Base-by-base conservation (phyloP, 2,797 vertebrate species). In the Darevskia mixta region DNA sequence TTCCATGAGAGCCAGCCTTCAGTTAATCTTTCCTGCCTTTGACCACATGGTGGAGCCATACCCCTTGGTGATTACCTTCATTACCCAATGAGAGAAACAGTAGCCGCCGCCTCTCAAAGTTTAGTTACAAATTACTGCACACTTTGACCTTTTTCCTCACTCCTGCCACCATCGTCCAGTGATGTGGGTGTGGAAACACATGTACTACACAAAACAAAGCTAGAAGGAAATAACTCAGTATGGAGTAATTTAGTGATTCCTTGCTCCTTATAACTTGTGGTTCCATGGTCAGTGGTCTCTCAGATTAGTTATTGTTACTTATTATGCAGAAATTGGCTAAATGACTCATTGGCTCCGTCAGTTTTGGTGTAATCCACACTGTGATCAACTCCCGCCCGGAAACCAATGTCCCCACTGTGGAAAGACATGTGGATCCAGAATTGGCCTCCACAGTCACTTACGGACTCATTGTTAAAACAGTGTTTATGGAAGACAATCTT, bases 291-390 rank as follows among this genome's bases (percentile, higher is more conserved):
- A 29, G 38, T 76, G 25, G 27, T n/a, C 76, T 78, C 89, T 84
- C 11, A 87, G 35, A 1, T 79, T 55, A 79, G 64, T 32, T 20
- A 64, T 75, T 13, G 71, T 25, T 90, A 93, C 86, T 67, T 25
- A 58, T 83, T n/a, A 49, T 86, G 38, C 80, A 76, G 90, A 77
- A 77, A 77, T 10, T 43, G 43, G 38, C 1, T 67, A n/a, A 49
- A 6, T 84, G 38, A 18, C 20, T 64, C 20, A 61, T 6, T 7
- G 6, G 61, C 61, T 10, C 73, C 8, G 9, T 41, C 3, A 76
- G 8, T 43, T 23, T 43, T 20, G 73, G 8, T 76, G 18, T 43
- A 43, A 43, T 43, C 6, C 41, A 43, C 41, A 43, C 41, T 6
- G 41, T 43, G 41, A 43, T 43, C 41, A 43, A 43, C 38, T 41